Evolutionary conservation across 2,113 vertebrate species (phyloP), one percentile per base, ranked within the genome.

Genomic region (Brachyistius frenatus): DNA sequence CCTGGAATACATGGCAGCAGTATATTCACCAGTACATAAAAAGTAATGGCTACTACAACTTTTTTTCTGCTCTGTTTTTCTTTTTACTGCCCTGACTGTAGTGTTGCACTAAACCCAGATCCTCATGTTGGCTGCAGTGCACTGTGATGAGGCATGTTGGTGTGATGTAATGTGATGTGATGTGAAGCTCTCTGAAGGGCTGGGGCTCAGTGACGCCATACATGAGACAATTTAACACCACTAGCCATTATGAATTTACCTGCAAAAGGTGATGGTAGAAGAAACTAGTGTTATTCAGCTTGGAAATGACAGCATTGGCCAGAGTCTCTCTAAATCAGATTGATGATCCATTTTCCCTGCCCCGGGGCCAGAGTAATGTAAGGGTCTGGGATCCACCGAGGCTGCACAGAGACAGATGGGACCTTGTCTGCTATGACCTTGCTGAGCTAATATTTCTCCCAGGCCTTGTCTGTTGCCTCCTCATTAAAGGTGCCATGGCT

Each of bases 361-460:
- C 91, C 90, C 50, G 74, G 88, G 89, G 87, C 89, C 90, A 81
- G 57, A 64, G 89, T 87, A 92, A 91, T 91, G 88, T 86, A 78
- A 84, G 89, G 86, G 84, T 75, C 82, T 66, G 81, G 86, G 90
- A 89, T 91, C 79, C 83, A 90, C 79, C 32, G 79, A 86, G 86
- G 92, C 85, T 90, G 71, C 85, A 77, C 63, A 39, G 83, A 93
- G 91, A 93, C 93, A 93, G 90, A 93, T 93, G 91, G 88, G 93
- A 87, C 86, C 88, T 91, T 88, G 92, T 87, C 91, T 86, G 84
- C 80, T 77, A 14, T 93, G 93, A 93, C 93, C 93, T 93, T 93
- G 91, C 84, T 85, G 79, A 89, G 88, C 81, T 88, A 89, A 91
- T 93, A 91, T 93, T 91, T 92, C 91, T 91, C 85, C 41, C 88